Conservation (phyloP, 2,888 invertebrate genomes). For the Podabrus alpinus region DNA sequence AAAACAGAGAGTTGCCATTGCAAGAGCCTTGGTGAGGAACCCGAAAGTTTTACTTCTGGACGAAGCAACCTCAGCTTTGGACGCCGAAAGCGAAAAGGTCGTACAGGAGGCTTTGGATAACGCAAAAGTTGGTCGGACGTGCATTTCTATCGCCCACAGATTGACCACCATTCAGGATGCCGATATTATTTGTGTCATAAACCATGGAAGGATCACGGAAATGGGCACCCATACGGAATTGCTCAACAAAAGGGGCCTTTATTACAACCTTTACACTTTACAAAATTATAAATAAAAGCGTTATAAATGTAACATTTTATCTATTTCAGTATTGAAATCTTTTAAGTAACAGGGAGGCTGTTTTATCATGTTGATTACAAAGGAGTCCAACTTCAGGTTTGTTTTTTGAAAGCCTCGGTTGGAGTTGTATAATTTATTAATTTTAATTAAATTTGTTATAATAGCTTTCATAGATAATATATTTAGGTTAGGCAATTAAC, state of each 20-base stretch:
- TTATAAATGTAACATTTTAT: neutral
- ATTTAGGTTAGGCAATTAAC: neutral
- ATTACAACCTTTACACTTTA: conserved; percentile 62
- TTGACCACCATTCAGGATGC: conserved; percentile 83
- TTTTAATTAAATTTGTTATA: neutral
- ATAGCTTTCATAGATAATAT: neutral
- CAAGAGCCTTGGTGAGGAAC: conserved; percentile 77
- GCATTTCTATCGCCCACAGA: conserved; percentile 85
- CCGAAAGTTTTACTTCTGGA: conserved; percentile 79
- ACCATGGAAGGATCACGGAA: conserved; percentile 72
- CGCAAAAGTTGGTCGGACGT: conserved; percentile 81
- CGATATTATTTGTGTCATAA: conserved; percentile 75
- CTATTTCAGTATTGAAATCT: neutral
- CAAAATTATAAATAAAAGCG: conserved; percentile 38
- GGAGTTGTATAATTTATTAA: neutral
- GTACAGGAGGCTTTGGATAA: conserved; percentile 87
- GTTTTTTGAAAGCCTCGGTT: neutral
- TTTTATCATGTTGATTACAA: too few relatives aligned
- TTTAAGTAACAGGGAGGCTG: neutral
- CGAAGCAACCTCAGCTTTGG: conserved; percentile 86
- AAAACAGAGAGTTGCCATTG: conserved; percentile 86
- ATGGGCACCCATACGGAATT: conserved; percentile 72
- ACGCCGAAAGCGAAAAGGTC: conserved; percentile 84
- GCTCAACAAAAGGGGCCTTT: conserved; percentile 64
- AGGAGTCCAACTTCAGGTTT: too few relatives aligned